Evolutionary conservation across 2,113 vertebrate species (phyloP), one percentile per base, ranked within the genome.

Genomic region (Gallinago undulata): DNA sequence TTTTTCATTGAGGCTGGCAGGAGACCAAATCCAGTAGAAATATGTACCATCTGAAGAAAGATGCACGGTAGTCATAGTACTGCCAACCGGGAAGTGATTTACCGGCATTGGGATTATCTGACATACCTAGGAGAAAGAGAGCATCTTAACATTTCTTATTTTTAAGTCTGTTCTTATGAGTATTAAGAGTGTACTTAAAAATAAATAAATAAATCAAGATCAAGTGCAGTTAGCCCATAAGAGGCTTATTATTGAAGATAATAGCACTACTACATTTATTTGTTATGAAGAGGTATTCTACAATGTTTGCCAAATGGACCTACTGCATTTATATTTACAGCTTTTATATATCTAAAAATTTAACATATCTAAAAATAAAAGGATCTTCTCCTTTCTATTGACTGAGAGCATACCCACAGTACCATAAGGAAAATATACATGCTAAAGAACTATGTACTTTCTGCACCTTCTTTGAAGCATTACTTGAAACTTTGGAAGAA

Each of bases 21-120:
- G 99, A 87, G 99, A 99, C 99, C 99, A 99, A 95, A 99, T 98
- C 99, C 99, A 99, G 96, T 99, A 99, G 97, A 99, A 98, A 89
- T 99, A 99, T 39, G 99, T 99, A 41, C 99, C 99, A 62, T 99
- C 99, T 55, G 99, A 99, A 97, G 99, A 99, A 81, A 99, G 98
- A 96, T 99, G 99, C 79, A 99, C 98, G 1, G 99, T 99, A 89
- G 99, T 99, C 98, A 99, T 98, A 82, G 98, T 99, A 95, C 99
- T 99, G 98, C 99, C 99, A 85, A 99, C 97, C 2, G 99, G 99
- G 95, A 99, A 99, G 97, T 99, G 99, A 95, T 99, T 99, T 76
- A 98, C 97, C 96, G 99, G 99, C 99, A 99, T 99, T 92, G 98
- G 97, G 92, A 99, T 98, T 90, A 99, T 98, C 95, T 99, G 99